A percentile compares a stretch with the other conserved stretches of the same genome.
Conservation (phyloP, 1,140 invertebrate species). For the Diplogasteroides magnus region DNA sequence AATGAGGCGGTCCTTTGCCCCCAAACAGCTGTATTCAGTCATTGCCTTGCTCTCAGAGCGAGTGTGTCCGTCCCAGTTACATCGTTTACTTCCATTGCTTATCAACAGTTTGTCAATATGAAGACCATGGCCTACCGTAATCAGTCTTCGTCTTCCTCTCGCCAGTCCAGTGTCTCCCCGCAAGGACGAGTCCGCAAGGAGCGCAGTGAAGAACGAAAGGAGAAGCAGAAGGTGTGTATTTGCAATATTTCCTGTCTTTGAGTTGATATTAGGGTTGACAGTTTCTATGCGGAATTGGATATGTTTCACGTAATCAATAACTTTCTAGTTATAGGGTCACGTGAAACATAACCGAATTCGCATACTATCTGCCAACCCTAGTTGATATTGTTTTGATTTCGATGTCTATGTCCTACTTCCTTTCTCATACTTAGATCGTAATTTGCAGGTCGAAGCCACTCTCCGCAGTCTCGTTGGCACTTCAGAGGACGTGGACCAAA, state of each 20-base stretch:
- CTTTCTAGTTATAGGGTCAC: neutral
- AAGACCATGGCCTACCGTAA: neutral
- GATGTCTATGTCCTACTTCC: too few relatives aligned
- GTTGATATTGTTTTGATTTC: too few relatives aligned
- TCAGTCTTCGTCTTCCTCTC: neutral
- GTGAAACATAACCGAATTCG: neutral
- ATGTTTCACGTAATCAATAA: too few relatives aligned
- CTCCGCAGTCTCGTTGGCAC: neutral
- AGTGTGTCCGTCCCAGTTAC: too few relatives aligned
- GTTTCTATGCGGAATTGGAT: too few relatives aligned
- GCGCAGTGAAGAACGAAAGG: neutral
- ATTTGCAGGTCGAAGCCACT: neutral
- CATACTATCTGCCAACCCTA: neutral
- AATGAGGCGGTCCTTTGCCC: too few relatives aligned
- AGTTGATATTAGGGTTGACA: too few relatives aligned
- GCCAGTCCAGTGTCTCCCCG: neutral
- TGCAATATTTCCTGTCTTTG: neutral
- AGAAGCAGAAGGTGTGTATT: neutral
- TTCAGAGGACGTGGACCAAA: neutral
- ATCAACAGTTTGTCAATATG: too few relatives aligned
- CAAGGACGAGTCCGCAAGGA: neutral
- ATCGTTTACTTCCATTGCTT: too few relatives aligned
- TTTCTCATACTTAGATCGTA: too few relatives aligned
- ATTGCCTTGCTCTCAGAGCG: too few relatives aligned
- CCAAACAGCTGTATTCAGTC: too few relatives aligned